Evolutionary conservation across 2,888 invertebrate genomes (phyloP).

Genomic region (Scotopteryx bipunctaria): DNA sequence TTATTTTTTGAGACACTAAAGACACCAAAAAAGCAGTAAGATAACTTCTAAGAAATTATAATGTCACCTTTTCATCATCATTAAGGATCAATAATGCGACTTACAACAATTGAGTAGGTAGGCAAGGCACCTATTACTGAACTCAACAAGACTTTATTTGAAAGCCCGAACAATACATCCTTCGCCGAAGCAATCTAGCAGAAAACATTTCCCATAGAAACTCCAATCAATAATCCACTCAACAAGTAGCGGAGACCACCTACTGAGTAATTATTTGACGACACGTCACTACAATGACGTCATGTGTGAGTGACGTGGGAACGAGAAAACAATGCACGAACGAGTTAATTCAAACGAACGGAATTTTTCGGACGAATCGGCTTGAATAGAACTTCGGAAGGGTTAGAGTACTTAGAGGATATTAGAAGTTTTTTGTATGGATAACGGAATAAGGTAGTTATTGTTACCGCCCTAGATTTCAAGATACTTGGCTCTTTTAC

Average conservation of each 20-base stretch:
- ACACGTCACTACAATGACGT: conserved; percentile 26
- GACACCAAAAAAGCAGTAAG: no score
- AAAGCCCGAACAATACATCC: conserved; percentile 9
- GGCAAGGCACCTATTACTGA: no score
- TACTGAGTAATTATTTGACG: conserved; percentile 60
- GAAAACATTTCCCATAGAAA: conserved; percentile 20
- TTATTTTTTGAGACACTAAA: no score
- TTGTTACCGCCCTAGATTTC: no score
- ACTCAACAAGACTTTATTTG: neutral
- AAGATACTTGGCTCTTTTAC: no score
- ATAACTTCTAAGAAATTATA: no score
- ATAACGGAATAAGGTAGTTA: no score
- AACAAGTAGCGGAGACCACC: conserved; percentile 54
- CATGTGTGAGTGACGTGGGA: conserved; percentile 56
- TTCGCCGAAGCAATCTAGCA: conserved; percentile 1
- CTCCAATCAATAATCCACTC: conserved; percentile 34
- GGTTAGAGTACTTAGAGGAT: no score
- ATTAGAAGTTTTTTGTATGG: no score
- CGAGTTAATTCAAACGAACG: conserved; percentile 22
- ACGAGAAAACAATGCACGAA: conserved; percentile 27
- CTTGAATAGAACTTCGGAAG: conserved; percentile 1
- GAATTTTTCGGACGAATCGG: conserved; percentile 14
- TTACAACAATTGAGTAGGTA: no score
- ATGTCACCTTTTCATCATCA: no score
- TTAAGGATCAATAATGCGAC: no score